Evolutionary conservation across 2,797 vertebrate species (phyloP).

Genomic region (Masticophis lateralis): DNA sequence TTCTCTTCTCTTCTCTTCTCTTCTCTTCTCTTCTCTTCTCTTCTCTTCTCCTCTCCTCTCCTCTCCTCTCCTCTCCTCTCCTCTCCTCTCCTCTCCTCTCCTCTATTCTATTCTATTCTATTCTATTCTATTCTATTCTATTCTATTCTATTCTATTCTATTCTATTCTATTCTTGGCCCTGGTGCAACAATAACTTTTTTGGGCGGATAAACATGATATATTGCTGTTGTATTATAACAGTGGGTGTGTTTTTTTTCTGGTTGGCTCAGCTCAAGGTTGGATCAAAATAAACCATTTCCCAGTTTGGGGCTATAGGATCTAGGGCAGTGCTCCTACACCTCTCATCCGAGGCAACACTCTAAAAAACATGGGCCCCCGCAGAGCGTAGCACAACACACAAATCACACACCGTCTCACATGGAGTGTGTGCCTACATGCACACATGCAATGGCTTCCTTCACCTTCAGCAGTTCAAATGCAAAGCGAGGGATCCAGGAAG

Average conservation of each 20-base stretch:
- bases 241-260: not conserved
- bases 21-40: too few species aligned
- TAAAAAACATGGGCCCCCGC: not conserved
- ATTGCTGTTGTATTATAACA: not conserved
- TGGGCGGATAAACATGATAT: not conserved
- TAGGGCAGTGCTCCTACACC: not conserved
- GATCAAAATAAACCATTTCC: not conserved
- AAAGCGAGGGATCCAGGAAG: not conserved
- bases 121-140: too few species aligned
- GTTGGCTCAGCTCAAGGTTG: not conserved
- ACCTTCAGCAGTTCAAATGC: not conserved
- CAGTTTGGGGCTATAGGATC: not conserved
- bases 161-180: not conserved
- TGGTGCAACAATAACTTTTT: not conserved
- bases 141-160: too few species aligned
- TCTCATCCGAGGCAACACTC: not conserved
- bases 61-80: too few species aligned
- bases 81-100: too few species aligned
- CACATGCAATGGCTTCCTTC: not conserved
- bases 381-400: not conserved
- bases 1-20: too few species aligned
- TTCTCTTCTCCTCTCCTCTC: too few species aligned
- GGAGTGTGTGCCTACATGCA: not conserved
- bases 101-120: too few species aligned
- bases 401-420: not conserved